These are phyloP conservation scores for Antheraea mylitta DNA, from an alignment of 1,140 invertebrate genomes.

Conservation along the genomic window DNA sequence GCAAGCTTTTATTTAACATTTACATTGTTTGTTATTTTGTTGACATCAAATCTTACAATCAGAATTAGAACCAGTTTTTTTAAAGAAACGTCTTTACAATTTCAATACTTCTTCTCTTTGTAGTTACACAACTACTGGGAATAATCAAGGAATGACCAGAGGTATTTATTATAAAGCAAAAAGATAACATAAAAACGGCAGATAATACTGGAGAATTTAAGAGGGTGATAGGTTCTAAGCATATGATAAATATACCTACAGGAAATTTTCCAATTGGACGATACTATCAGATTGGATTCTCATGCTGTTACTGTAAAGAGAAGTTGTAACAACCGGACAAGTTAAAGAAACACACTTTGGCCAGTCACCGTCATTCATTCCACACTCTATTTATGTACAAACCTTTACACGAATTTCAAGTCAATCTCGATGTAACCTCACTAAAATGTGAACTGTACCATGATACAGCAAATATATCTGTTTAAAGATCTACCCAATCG, in stretches of 20 bases:
- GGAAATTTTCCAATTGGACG: conserved; percentile 18
- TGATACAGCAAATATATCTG: no score
- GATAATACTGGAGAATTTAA: background rate
- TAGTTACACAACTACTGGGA: background rate
- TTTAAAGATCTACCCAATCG: no score
- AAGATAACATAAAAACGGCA: background rate
- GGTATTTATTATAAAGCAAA: background rate
- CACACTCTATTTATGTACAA: background rate
- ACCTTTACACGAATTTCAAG: background rate
- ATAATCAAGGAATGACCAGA: background rate
- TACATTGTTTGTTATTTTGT: no score
- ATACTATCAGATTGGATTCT: conserved; percentile 12
- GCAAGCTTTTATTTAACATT: no score
- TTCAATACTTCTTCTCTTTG: conserved; percentile 13
- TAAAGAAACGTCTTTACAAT: no score
- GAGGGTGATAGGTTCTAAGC: background rate
- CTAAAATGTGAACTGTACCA: conserved; percentile 17
- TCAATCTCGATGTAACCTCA: conserved; percentile 16
- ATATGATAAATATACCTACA: conserved; percentile 16
- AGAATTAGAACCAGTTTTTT: no score
- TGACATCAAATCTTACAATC: no score
- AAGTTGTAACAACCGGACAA: conserved; percentile 12
- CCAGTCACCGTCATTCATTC: conserved; percentile 4
- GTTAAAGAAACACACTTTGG: conserved; percentile 20
- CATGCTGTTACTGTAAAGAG: conserved; percentile 21